A percentile compares a stretch with the other conserved stretches of the same genome.
phyloP scores from a whole-genome alignment of 2,113 vertebrate genomes.

The Leucoraja erinaceus region DNA sequence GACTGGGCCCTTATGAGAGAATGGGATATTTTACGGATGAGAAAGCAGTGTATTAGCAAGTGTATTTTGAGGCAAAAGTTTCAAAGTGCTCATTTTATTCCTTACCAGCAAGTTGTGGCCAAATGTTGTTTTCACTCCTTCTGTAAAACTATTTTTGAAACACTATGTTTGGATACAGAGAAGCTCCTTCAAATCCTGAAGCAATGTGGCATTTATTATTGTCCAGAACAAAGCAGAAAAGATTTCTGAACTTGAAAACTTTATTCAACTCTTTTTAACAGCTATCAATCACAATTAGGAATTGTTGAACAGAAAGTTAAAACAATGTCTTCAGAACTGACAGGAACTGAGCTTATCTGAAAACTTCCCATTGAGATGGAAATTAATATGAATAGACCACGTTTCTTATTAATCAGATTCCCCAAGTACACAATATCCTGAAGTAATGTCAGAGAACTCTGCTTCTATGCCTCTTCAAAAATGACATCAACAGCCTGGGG shows the following conservation, averaged over 20 bases:
- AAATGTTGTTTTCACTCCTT: neutral
- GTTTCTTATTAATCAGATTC: neutral
- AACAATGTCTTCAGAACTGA: neutral
- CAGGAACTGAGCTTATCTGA: neutral
- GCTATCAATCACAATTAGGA: neutral
- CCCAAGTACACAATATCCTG: neutral
- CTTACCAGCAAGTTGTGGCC: neutral
- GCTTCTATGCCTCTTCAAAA: neutral
- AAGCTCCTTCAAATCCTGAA: neutral
- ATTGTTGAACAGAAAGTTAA: neutral
- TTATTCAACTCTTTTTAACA: neutral
- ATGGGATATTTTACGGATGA: neutral
- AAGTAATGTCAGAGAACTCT: neutral
- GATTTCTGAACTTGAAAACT: neutral
- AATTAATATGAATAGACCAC: constrained; percentile 4
- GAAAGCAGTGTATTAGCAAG: neutral
- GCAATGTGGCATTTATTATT: neutral
- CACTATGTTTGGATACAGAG: neutral
- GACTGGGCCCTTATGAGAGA: neutral
- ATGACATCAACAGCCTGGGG: neutral
- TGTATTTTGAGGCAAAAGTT: neutral
- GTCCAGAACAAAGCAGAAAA: neutral
- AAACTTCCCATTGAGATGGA: neutral
- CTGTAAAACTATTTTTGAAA: neutral
- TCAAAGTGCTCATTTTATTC: neutral